Base-by-base conservation (phyloP, 2,797 vertebrate species). In the Kryptolebias ocellatus region DNA sequence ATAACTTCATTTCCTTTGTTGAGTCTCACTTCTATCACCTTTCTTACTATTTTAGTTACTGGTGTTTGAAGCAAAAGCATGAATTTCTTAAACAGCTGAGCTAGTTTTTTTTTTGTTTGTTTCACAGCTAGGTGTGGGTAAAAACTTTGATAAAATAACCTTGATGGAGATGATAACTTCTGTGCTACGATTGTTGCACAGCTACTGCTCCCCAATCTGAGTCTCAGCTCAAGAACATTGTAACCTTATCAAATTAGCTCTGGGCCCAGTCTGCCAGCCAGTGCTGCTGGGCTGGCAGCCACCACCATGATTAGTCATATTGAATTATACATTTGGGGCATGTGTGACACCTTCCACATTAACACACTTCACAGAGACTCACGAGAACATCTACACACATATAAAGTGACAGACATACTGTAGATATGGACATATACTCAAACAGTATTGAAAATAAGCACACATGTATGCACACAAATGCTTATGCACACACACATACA, bases 241-340 rank as follows among this genome's bases (percentile, higher is more conserved):
- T 91, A 92, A 91, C 90, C 90, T 93, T 92, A 91, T 93, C 90
- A 83, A 93, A 94, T 93, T 92, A 92, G 91, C 86, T 85, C 79
- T 90, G 88, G 90, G 85, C 90, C 87, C 88, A 92, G 90, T 89
- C 89, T 92, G 91, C 94, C 90, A 93, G 88, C 76, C 80, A 74
- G 81, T 79, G 84, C 86, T 88, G 85, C 88, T 83, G 81, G 86
- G 77, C 85, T 92, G 93, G 91, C 93, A 94, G 84, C 79, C 83
- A 87, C 89, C 87, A 83, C 89, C 89, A 81, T 92, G 92, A 94
- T 93, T 94, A 93, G 93, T 93, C 92, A 95, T 93, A 93, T 93
- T 92, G 91, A 94, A 94, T 94, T 93, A 94, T 93, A 92, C 84
- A 93, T 92, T 89, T 89, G 85, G 89, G 91, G 84, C 85, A 92